A percentile compares a stretch with the other conserved stretches of the same genome.
Conservation (phyloP, 2,888 invertebrate species). For the Chrysolina haemoptera region DNA sequence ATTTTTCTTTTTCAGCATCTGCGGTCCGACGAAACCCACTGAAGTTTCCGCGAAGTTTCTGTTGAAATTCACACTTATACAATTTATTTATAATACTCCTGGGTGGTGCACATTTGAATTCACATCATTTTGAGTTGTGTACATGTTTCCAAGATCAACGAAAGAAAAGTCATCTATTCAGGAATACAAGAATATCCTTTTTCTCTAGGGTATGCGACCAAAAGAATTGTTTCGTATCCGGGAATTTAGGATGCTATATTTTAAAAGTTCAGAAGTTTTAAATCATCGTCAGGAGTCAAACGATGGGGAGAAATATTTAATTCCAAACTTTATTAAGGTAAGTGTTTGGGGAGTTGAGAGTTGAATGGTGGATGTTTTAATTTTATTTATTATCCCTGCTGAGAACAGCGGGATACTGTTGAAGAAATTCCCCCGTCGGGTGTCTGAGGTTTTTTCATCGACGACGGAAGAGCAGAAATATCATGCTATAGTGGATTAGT, state of each 20-base stretch:
- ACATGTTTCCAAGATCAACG: conserved; percentile 17
- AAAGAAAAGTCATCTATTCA: conserved; percentile 22
- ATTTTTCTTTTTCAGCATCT: conserved; percentile 17
- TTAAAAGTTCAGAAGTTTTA: conserved; percentile 62
- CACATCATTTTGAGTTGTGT: conserved; percentile 24
- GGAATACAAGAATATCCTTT: conserved; percentile 9
- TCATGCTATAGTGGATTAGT: no score
- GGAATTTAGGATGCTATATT: conserved; percentile 59
- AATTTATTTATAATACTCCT: conserved; percentile 51
- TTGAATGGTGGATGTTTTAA: conserved; percentile 30
- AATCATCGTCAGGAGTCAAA: conserved; percentile 66
- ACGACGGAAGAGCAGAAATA: not conserved
- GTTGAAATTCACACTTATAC: conserved; percentile 44
- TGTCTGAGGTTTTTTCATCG: not conserved
- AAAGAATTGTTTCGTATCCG: conserved; percentile 29
- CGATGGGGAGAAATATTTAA: conserved; percentile 65
- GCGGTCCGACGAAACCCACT: conserved; percentile 24
- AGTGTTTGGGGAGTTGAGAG: conserved; percentile 37
- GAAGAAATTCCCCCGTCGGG: not conserved
- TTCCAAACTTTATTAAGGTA: conserved; percentile 64
- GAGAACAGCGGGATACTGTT: not conserved
- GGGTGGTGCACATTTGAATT: conserved; percentile 33
- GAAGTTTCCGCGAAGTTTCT: conserved; percentile 41
- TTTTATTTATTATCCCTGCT: conserved; percentile 41
- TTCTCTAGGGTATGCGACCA: conserved; percentile 5